Conservation (phyloP, 2,113 vertebrate species). For the Sinocyclocheilus grahami region DNA sequence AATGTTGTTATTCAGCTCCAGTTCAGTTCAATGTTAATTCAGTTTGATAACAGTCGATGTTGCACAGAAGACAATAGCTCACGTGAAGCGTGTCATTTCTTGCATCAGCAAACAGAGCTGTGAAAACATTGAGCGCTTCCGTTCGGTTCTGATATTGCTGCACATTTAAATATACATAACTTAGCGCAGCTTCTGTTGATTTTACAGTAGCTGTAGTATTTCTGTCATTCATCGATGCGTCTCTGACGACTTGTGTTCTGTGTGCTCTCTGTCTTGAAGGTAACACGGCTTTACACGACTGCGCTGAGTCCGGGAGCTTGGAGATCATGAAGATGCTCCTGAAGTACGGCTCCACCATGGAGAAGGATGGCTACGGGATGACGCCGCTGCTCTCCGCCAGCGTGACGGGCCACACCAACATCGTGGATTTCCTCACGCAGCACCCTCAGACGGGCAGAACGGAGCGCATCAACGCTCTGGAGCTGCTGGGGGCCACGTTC, state of each 20-base stretch:
- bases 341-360: constrained; percentile 95
- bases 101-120: too few species aligned
- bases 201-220: too few species aligned
- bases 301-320: constrained; percentile 97
- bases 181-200: too few species aligned
- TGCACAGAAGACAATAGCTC: too few species aligned
- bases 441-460: constrained; percentile 86
- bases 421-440: constrained; percentile 93
- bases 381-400: constrained; percentile 96
- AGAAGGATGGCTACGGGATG: constrained; percentile 97
- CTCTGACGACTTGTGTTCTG: background rate
- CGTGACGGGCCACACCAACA: constrained; percentile 97
- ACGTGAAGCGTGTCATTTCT: too few species aligned
- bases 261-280: constrained; percentile 71
- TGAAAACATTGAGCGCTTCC: too few species aligned
- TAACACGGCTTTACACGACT: constrained; percentile 96
- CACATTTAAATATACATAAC: too few species aligned
- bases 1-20: too few species aligned
- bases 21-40: too few species aligned
- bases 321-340: constrained; percentile 99
- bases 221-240: background rate
- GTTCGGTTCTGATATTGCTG: too few species aligned
- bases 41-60: too few species aligned
- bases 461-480: constrained; percentile 91
- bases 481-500: constrained; percentile 95